Base-by-base conservation (phyloP, 2,113 vertebrate genomes). In the Acrocephalus arundinaceus region DNA sequence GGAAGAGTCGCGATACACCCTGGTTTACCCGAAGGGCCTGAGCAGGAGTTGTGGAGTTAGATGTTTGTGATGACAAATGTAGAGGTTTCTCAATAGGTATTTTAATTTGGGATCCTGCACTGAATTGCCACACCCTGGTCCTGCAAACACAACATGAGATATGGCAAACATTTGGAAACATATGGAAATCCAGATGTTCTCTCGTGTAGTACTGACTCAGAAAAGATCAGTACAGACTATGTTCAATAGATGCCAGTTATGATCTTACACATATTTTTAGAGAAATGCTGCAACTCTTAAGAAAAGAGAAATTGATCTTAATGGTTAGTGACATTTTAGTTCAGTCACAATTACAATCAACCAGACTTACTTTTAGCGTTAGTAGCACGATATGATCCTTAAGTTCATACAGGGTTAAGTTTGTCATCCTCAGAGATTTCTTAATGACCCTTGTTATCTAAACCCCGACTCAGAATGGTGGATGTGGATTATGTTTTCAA, bases 401-500 rank as follows among this genome's bases (percentile, higher is more conserved):
- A 92, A 96, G 96, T 97, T 97, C 96, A 96, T 10, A 94, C 67
- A 97, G 97, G 97, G 98, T 98, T 98, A 98, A 97, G 89, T 97
- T 93, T 85, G 59, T 80, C 91, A 89, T 93, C 98, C 97, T 94
- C 59, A 43, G 97, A 96, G 98, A 96, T 73, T 96, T 96, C 89
- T 83, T 97, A 98, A 98, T 96, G 97, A 97, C 90, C 93, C 94
- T 79, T 59, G 94, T 96, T 97, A 97, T 90, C 96, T 92, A 85
- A 97, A 95, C 67, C 80, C 95, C 22, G 9, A 92, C 94, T 96
- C 90, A 90, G 89, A 97, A 84, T 94, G 75, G 94, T 95, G 94
- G 76, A 89, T 79, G 48, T 71, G 90, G 95, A 94, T 97, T 96
- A 89, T 21, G 66, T 97, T 98, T 98, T 97, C 97, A 93, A 33